Evolutionary conservation across 23 tunicate genomes (phyloP).

Genomic region (Halocynthia roretzi): DNA sequence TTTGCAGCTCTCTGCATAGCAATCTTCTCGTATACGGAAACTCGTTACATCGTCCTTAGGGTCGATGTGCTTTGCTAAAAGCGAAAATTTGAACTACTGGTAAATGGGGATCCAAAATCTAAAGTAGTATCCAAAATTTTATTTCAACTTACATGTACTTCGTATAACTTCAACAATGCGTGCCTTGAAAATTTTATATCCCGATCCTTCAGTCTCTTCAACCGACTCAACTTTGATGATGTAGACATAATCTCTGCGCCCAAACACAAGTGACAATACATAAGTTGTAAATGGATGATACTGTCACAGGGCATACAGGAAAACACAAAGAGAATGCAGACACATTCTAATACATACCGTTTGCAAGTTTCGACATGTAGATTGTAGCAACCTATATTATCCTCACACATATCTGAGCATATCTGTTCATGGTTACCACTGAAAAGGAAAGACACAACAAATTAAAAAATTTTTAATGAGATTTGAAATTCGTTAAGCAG

Average conservation of each 20-base stretch:
- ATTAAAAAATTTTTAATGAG: too few species aligned
- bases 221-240: background rate
- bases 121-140: background rate
- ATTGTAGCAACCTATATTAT: constrained; percentile 16
- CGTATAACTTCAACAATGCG: background rate
- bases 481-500: too few species aligned
- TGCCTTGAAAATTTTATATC: constrained; percentile 1
- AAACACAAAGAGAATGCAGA: too few species aligned
- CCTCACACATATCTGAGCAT: constrained; percentile 12
- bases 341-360: constrained; percentile 10
- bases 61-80: background rate
- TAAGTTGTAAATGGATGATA: too few species aligned
- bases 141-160: background rate
- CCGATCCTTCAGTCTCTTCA: background rate
- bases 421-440: too few species aligned
- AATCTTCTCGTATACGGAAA: constrained; percentile 1
- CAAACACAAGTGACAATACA: too few species aligned
- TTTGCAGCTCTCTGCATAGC: background rate
- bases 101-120: background rate
- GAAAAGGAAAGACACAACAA: too few species aligned
- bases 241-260: background rate
- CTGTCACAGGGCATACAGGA: too few species aligned
- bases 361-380: constrained; percentile 22
- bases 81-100: background rate
- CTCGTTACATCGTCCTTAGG: background rate